Conservation (phyloP, 2,888 invertebrate species). For the Erannis defoliaria region DNA sequence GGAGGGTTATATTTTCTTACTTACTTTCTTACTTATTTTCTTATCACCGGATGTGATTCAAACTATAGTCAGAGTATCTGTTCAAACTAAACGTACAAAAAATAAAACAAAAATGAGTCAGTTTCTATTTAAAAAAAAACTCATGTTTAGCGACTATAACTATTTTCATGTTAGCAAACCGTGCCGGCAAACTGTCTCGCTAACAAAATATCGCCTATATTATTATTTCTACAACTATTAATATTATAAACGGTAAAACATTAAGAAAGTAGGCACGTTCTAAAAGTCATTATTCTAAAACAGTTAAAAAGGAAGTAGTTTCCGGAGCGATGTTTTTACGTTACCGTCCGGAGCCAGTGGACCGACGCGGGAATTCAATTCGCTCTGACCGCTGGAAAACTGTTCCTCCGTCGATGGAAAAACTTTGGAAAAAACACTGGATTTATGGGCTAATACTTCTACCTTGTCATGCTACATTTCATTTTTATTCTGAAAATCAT, state of each 20-base stretch:
- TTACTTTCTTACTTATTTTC: no score
- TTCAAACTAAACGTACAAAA: no score
- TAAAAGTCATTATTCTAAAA: conserved; percentile 41
- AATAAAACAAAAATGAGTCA: no score
- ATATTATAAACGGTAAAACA: not conserved
- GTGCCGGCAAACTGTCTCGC: no score
- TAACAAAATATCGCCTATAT: no score
- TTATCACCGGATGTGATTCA: no score
- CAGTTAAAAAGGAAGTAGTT: conserved; percentile 31
- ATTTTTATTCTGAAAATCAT: conserved; percentile 4
- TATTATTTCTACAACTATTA: not conserved
- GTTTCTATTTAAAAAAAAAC: no score
- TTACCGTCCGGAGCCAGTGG: conserved; percentile 31
- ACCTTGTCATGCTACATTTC: conserved; percentile 10
- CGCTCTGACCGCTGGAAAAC: conserved; percentile 42
- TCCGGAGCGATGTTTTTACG: conserved; percentile 30
- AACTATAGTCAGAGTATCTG: no score
- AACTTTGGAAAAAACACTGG: conserved; percentile 24
- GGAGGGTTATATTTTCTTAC: no score
- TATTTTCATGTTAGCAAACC: no score
- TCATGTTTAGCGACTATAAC: no score
- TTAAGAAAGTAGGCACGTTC: not conserved
- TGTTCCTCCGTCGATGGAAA: conserved; percentile 36
- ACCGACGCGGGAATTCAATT: conserved; percentile 46
- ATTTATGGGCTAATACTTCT: conserved; percentile 20